phyloP scores from a whole-genome alignment of 1,140 invertebrate species.

The Galleria mellonella region DNA sequence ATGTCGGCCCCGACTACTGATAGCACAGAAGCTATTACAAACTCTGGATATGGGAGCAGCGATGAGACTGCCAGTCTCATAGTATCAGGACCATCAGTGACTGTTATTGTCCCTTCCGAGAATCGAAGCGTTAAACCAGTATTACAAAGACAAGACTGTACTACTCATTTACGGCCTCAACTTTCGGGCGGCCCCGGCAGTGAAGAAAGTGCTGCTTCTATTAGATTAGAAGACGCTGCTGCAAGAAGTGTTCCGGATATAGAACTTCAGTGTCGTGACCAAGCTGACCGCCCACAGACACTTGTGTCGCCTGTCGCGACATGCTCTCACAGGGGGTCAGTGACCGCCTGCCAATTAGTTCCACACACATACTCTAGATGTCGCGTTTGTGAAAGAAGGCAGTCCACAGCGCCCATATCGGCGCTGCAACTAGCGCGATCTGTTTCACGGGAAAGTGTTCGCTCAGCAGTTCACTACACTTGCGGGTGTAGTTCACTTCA shows the following conservation, averaged over 20 bases:
- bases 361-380: constrained; percentile 76
- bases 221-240: constrained; percentile 79
- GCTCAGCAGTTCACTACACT: constrained; percentile 78
- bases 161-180: constrained; percentile 82
- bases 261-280: constrained; percentile 84
- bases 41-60: constrained; percentile 80
- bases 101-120: constrained; percentile 65
- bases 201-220: constrained; percentile 81
- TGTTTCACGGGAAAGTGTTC: constrained; percentile 82
- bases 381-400: constrained; percentile 82
- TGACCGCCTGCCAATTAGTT: constrained; percentile 76
- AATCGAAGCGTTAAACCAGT: constrained; percentile 80
- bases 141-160: constrained; percentile 88
- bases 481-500: constrained; percentile 72
- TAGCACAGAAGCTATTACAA: constrained; percentile 71
- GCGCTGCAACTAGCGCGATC: constrained; percentile 83
- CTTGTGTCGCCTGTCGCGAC: constrained; percentile 73
- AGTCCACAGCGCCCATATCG: constrained; percentile 84
- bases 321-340: constrained; percentile 74
- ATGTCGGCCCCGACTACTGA: constrained; percentile 70
- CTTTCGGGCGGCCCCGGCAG: constrained; percentile 84
- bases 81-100: constrained; percentile 71
- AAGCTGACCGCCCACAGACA: constrained; percentile 67
- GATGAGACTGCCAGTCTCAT: constrained; percentile 87
- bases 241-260: constrained; percentile 91